Percentiles rank a stretch among this genome's conserved stretches.
Evolutionary conservation across 2,113 vertebrate genomes (phyloP).

Genomic region (Erythrocercus mccallii): DNA sequence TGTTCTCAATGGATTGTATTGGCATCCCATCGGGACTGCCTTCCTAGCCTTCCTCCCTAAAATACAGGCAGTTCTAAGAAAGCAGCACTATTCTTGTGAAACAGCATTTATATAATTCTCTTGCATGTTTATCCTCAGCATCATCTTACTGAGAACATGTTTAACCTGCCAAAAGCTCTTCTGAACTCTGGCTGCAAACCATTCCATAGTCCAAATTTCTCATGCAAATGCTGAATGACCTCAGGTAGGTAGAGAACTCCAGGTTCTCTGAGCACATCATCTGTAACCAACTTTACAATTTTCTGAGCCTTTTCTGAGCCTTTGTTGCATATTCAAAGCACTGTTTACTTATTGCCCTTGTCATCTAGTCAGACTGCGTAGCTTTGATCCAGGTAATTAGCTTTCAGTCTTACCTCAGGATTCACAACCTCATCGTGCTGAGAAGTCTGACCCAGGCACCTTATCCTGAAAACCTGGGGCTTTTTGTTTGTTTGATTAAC

Average conservation of each 20-base stretch:
- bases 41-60: not conserved
- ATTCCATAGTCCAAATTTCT: not conserved
- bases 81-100: not conserved
- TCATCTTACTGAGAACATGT: slow-evolving; percentile 6
- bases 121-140: not conserved
- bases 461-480: slow-evolving; percentile 10
- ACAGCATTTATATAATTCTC: not conserved
- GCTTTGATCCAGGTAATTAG: not conserved
- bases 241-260: not conserved
- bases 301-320: not conserved
- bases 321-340: not conserved
- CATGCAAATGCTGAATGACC: not conserved
- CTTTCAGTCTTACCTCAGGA: slow-evolving; percentile 33
- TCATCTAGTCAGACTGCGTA: not conserved
- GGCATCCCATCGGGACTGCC: not conserved
- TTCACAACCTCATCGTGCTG: slow-evolving; percentile 25
- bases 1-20: not conserved
- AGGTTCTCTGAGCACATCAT: not conserved
- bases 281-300: not conserved
- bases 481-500: slow-evolving; percentile 17
- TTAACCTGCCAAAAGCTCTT: not conserved
- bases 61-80: slow-evolving; percentile 21
- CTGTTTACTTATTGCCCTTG: not conserved
- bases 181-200: not conserved
- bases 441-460: slow-evolving; percentile 5